Base-by-base conservation (phyloP, 1,140 invertebrate species). In the Scaptomyza montana region DNA sequence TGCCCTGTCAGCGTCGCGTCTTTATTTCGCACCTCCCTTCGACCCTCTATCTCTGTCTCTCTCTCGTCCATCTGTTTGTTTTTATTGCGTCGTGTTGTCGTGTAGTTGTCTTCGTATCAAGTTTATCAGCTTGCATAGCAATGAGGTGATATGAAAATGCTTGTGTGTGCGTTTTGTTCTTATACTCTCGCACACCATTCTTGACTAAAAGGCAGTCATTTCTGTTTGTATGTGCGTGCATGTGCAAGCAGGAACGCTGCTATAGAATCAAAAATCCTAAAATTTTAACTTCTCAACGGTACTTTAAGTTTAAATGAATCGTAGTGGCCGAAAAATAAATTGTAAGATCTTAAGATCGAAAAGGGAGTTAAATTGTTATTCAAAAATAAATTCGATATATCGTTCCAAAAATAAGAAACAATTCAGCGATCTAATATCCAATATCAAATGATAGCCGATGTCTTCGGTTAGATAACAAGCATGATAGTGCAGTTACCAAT, bases 81-180 rank as follows among this genome's bases (percentile, higher is more conserved):
- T 84, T 84, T 84, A 85, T 85, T 62, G 72, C 76, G 72, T 74
- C 76, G 78, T 75, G 76, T 84, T 79, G 70, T 74, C 80, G 80
- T 60, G 57, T 56, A 66, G 78, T 80, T 71, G 80, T 76, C 71
- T 67, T 63, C 65, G 55, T 77, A 72, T 84, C 63, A 65, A 84
- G 72, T 79, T 84, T 69, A 79, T 78, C 77, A 76, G 78, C 67
- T 79, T 84, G 72, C 72, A 76, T 84, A 76, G 76, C 76, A 82
- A 82, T 82, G 80, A 76, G 64, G 56, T 67, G 66, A 71, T 72
- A 78, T 67, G 62, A 75, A 68, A 71, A 78, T 78, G 79, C 54
- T 56, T 59, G 49, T 74, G 60, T 39, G 46, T 68, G 60, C 28
- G 41, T 68, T 41, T 43, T 47, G 36, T 10, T n/a, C 30, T 28